phyloP scores from a whole-genome alignment of 1,140 invertebrate genomes.

The Camponotus pennsylvanicus region DNA sequence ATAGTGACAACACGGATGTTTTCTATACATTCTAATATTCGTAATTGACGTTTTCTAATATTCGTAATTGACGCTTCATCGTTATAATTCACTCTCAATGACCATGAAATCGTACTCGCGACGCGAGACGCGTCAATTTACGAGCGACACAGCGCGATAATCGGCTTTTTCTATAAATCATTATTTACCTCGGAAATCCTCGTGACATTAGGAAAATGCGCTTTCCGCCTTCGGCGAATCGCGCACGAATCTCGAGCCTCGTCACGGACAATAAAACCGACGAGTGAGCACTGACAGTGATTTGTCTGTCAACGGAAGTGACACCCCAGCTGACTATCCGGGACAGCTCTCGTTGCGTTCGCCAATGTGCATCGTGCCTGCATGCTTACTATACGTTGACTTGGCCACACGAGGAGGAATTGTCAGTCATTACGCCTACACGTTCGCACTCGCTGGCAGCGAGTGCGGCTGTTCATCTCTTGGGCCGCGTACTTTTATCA shows the following conservation, averaged over 20 bases:
- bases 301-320: slow-evolving; percentile 77
- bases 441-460: slow-evolving; percentile 20
- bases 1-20: not conserved
- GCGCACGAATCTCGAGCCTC: not conserved
- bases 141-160: not conserved
- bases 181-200: slow-evolving; percentile 31
- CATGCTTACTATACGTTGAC: slow-evolving; percentile 51
- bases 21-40: not conserved
- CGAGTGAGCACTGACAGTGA: slow-evolving; percentile 69
- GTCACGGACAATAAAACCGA: slow-evolving; percentile 53
- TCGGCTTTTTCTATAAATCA: not conserved
- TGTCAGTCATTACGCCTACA: slow-evolving; percentile 50
- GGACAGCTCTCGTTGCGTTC: slow-evolving; percentile 57
- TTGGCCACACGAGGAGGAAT: slow-evolving; percentile 63
- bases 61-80: slow-evolving; percentile 14
- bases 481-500: not conserved
- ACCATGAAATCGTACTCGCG: not conserved
- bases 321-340: slow-evolving; percentile 69
- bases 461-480: not conserved
- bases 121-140: not conserved
- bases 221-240: not conserved
- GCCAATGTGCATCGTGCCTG: slow-evolving; percentile 31
- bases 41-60: too few species aligned
- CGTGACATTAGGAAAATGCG: not conserved
- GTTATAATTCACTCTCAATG: slow-evolving; percentile 2